A percentile compares a stretch with the other conserved stretches of the same genome.
These are phyloP conservation scores for Platalea minor DNA, from an alignment of 2,797 vertebrate species.

Conservation along the genomic window DNA sequence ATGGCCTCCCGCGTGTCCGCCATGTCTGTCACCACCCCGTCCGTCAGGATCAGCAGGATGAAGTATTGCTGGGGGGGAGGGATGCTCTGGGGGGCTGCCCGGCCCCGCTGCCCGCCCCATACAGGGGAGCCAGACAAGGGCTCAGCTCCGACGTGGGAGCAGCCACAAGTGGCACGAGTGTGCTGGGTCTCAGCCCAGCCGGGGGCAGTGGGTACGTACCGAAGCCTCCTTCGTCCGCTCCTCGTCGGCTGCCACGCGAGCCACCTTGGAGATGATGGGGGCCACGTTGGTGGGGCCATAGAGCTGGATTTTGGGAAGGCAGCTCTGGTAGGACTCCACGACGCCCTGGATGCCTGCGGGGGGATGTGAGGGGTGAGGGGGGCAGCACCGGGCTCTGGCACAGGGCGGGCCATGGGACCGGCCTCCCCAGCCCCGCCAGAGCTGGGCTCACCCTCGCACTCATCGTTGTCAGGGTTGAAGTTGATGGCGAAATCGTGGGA, in stretches of 20 bases:
- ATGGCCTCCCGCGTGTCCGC: constrained; percentile 93
- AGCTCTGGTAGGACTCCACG: constrained; percentile 94
- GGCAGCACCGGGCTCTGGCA: neutral
- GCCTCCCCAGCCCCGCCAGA: fast-evolving
- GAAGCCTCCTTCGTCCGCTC: constrained; percentile 89
- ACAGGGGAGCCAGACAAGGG: fast-evolving
- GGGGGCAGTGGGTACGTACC: constrained; percentile 68
- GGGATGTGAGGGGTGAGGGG: neutral
- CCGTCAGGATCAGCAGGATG: constrained; percentile 94
- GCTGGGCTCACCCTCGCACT: constrained; percentile 89
- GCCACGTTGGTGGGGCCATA: constrained; percentile 96
- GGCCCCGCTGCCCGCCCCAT: fast-evolving
- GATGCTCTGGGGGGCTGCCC: neutral
- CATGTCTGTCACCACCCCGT: constrained; percentile 94
- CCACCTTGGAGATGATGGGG: constrained; percentile 93
- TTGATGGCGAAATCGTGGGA: constrained; percentile 98
- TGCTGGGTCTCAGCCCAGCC: neutral
- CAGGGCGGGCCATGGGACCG: fast-evolving
- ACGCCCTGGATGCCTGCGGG: constrained; percentile 90
- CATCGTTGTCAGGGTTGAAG: constrained; percentile 92
- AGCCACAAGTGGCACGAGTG: fast-evolving
- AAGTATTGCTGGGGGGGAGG: constrained; percentile 84
- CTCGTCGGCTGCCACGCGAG: constrained; percentile 83
- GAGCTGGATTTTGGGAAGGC: constrained; percentile 94
- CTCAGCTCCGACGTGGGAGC: fast-evolving